Conservation (phyloP, 2,113 vertebrate species). For the Brachypteracias leptosomus region DNA sequence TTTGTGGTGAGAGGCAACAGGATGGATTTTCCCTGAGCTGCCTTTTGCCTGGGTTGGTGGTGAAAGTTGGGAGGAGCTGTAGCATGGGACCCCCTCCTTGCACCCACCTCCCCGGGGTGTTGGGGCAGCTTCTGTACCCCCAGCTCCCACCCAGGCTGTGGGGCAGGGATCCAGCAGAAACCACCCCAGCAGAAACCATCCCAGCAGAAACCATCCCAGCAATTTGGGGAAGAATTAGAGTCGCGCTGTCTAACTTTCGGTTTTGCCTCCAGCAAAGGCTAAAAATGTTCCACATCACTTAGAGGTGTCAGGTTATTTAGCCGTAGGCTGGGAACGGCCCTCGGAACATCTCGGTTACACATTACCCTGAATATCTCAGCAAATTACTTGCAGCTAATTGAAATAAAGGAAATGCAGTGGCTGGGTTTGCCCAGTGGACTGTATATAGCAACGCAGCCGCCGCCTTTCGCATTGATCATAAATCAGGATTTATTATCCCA, state of each 20-base stretch:
- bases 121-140: background rate
- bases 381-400: conserved; percentile 52
- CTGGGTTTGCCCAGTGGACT: background rate
- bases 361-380: conserved; percentile 51
- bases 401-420: conserved; percentile 21
- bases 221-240: background rate
- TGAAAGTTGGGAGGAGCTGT: background rate
- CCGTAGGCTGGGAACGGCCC: conserved; percentile 12
- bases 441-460: background rate
- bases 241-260: background rate
- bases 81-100: background rate
- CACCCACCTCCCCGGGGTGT: background rate
- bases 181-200: conserved; percentile 30
- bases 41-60: background rate
- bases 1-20: background rate
- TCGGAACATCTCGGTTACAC: conserved; percentile 57
- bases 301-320: conserved; percentile 60
- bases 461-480: background rate
- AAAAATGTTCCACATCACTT: conserved; percentile 51
- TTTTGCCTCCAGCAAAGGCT: conserved; percentile 55
- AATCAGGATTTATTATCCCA: conserved; percentile 30
- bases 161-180: conserved; percentile 34
- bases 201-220: conserved; percentile 38
- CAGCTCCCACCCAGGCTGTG: background rate
- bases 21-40: background rate